Percentiles rank a stretch among this genome's conserved stretches.
Conservation (phyloP, 1,140 invertebrate species). For the Andricus grossulariae region DNA sequence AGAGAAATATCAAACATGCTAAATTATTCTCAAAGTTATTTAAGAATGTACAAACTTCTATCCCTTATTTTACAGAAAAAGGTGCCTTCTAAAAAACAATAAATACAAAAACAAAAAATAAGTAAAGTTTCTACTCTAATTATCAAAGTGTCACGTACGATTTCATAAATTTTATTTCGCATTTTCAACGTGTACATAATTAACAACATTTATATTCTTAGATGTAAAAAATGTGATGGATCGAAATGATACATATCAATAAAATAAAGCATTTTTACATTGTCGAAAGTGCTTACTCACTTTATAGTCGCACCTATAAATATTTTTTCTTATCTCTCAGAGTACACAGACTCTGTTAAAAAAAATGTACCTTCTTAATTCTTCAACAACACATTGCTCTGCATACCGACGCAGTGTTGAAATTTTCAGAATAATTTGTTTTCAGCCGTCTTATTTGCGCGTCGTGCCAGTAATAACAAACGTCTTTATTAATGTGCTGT, state of each 20-base stretch:
- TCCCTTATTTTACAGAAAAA: background rate
- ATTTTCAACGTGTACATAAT: constrained; percentile 60
- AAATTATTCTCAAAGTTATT: constrained; percentile 10
- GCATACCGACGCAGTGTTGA: background rate
- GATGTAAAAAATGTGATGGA: constrained; percentile 56
- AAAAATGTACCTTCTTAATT: constrained; percentile 33
- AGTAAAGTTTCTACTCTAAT: background rate
- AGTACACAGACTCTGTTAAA: constrained; percentile 19
- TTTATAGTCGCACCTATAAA: constrained; percentile 35
- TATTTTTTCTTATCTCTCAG: constrained; percentile 33
- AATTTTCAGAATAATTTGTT: background rate
- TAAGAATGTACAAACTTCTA: background rate
- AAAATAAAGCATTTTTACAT: background rate
- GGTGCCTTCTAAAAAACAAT: background rate
- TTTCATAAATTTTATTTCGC: constrained; percentile 55
- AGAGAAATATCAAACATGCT: no score
- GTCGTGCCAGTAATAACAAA: no score
- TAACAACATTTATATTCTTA: constrained; percentile 56
- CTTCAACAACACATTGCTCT: background rate
- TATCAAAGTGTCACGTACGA: constrained; percentile 5
- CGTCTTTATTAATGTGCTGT: background rate
- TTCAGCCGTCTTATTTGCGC: background rate
- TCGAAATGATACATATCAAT: constrained; percentile 25
- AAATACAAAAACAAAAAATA: background rate
- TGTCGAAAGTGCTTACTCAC: constrained; percentile 9